Percentiles rank a stretch among this genome's conserved stretches.
Evolutionary conservation across 2,797 vertebrate genomes (phyloP).

Genomic region (Clarias pachynema): DNA sequence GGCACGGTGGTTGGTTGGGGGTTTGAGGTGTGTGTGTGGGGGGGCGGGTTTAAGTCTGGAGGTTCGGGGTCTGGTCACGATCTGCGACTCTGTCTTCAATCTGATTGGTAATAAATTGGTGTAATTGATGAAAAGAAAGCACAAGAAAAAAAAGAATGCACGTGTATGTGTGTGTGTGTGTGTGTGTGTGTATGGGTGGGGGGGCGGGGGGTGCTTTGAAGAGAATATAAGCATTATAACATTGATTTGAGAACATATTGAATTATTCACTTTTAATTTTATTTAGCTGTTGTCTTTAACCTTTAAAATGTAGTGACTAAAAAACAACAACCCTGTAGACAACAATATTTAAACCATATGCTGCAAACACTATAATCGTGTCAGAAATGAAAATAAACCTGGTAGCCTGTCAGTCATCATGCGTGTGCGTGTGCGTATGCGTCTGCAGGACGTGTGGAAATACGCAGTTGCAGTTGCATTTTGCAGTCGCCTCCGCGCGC

Average conservation of each 20-base stretch:
- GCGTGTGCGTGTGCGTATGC: not conserved
- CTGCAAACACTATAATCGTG: slow-evolving; percentile 24
- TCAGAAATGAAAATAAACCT: slow-evolving; percentile 21
- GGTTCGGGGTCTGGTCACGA: slow-evolving; percentile 72
- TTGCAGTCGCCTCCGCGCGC: slow-evolving; percentile 57
- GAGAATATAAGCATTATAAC: not conserved
- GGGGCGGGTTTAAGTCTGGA: slow-evolving; percentile 22
- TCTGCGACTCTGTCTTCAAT: slow-evolving; percentile 73
- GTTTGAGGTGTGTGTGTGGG: slow-evolving; percentile 12
- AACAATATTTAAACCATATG: slow-evolving; percentile 12
- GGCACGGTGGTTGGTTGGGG: slow-evolving; percentile 58
- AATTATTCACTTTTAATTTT: not conserved
- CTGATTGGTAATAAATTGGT: slow-evolving; percentile 61
- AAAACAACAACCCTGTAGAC: not conserved
- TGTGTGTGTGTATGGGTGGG: slow-evolving; percentile 57
- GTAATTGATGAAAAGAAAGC: slow-evolving; percentile 80
- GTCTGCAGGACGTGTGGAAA: slow-evolving; percentile 27
- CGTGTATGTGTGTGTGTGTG: not conserved
- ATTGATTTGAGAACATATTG: not conserved
- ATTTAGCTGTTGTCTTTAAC: not conserved
- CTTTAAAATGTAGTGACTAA: slow-evolving; percentile 8
- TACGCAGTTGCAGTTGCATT: slow-evolving; percentile 48
- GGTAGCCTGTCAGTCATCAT: slow-evolving; percentile 19
- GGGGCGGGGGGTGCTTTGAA: slow-evolving; percentile 43
- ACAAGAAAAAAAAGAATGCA: slow-evolving; percentile 51